These are phyloP conservation scores for Uropsilus gracilis DNA, from an alignment of 2,113 vertebrate species.

Conservation along the genomic window DNA sequence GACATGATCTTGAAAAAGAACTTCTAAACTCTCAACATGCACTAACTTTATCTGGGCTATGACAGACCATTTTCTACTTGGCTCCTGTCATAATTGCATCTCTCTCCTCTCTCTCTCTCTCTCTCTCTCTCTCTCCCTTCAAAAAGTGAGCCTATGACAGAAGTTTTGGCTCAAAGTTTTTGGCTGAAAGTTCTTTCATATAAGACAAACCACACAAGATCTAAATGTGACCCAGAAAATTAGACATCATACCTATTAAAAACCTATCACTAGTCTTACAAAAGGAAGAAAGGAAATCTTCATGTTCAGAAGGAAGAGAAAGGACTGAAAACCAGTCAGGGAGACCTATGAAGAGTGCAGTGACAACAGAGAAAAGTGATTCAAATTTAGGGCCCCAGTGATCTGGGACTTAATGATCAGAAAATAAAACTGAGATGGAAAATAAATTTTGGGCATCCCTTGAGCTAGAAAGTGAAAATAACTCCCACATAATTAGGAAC, in stretches of 20 bases:
- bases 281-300: neutral
- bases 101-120: too few relatives aligned
- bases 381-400: neutral
- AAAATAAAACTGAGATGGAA: neutral
- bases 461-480: slow-evolving; percentile 30
- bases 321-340: neutral
- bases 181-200: neutral
- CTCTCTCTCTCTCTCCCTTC: accelerated
- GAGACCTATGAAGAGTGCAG: neutral
- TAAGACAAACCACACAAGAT: neutral
- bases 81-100: neutral
- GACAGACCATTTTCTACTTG: neutral
- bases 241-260: neutral
- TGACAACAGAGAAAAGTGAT: neutral
- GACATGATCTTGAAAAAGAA: neutral
- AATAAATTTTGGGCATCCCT: neutral
- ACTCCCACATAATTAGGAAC: neutral
- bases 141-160: neutral
- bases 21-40: neutral
- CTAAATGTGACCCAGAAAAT: too few relatives aligned
- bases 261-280: neutral
- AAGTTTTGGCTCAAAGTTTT: neutral
- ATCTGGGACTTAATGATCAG: neutral
- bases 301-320: neutral
- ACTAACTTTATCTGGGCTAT: neutral